Evolutionary conservation across 2,888 invertebrate genomes (phyloP), one percentile per base, ranked within the genome.

Genomic region (Drosophila multiciliata): DNA sequence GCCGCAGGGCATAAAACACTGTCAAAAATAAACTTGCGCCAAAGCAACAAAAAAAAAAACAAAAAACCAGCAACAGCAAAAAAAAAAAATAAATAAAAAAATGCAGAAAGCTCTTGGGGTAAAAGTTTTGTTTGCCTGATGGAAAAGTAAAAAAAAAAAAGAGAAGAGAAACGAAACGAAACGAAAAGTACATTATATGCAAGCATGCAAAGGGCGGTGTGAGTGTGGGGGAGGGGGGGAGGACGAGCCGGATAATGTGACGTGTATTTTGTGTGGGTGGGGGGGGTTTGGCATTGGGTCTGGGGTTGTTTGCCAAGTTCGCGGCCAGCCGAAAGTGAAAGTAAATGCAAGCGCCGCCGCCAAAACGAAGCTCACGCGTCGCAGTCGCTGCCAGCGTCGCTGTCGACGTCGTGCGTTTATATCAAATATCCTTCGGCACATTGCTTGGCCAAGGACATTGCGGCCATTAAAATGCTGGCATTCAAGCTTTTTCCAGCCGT

Each of bases 361-460:
- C 62, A 57, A 66, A 74, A 66, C 79, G 73, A 80, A 78, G 73
- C 72, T 42, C 26, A 65, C 61, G 77, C 79, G 76, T 73, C 67
- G 71, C 48, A 1, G 73, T 59, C 60, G 42, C 57, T 1, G 73
- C 15, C 32, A 53, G 32, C 48, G 76, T 23, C 55, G 62, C 57
- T 11, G 64, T 66, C 40, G 62, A 48, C 75, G 68, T 45, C 59
- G 74, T 73, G 73, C 66, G 70, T 61, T 71, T 63, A 23, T 45
- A 68, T 58, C 78, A 82, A 88, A 84, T 90, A 90, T 91, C 89
- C 91, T 90, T 91, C 91, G 83, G 83, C 80, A 85, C 80, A 78
- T 80, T 83, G 90, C 91, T 91, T 91, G 90, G 91, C 92, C 92
- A 92, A 92, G 92, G 92, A 92, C 92, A 92, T 91, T 91, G 83